Percentiles rank a stretch among this genome's conserved stretches.
phyloP scores from a whole-genome alignment of 2,797 vertebrate species.

The Pangasius krempfi region DNA sequence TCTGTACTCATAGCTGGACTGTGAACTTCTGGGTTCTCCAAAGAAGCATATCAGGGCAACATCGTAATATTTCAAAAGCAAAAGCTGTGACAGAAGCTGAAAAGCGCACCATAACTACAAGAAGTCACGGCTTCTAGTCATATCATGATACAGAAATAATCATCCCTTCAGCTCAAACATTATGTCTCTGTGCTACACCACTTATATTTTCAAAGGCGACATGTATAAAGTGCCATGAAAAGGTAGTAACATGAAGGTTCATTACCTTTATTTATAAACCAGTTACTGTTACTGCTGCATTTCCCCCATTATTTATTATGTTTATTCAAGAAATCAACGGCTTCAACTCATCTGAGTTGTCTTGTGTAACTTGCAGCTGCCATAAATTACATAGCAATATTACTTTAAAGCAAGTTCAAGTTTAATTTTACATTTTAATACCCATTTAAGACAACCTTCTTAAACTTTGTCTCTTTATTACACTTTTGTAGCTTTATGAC shows the following conservation, averaged over 20 bases:
- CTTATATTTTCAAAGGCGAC: background rate
- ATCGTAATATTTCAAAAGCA: background rate
- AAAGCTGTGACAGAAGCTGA: background rate
- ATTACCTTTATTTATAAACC: background rate
- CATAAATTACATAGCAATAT: background rate
- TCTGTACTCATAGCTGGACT: background rate
- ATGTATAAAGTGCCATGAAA: background rate
- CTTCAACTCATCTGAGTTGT: background rate
- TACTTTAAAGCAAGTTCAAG: background rate
- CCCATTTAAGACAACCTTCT: background rate
- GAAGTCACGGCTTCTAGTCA: background rate
- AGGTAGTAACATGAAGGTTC: background rate
- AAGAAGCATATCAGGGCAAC: background rate
- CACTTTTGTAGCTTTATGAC: background rate
- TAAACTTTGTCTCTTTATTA: background rate
- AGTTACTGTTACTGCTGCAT: background rate
- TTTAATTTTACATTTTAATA: background rate
- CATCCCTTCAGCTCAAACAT: background rate
- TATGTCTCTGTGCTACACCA: background rate
- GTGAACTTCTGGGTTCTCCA: background rate
- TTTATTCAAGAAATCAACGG: background rate
- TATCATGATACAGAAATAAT: background rate
- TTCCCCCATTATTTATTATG: background rate
- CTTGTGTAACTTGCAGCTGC: background rate
- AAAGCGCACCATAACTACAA: background rate